A percentile compares a stretch with the other conserved stretches of the same genome.
These are phyloP conservation scores for Cryptotermes secundus DNA, from an alignment of 1,140 invertebrate species.

Conservation along the genomic window DNA sequence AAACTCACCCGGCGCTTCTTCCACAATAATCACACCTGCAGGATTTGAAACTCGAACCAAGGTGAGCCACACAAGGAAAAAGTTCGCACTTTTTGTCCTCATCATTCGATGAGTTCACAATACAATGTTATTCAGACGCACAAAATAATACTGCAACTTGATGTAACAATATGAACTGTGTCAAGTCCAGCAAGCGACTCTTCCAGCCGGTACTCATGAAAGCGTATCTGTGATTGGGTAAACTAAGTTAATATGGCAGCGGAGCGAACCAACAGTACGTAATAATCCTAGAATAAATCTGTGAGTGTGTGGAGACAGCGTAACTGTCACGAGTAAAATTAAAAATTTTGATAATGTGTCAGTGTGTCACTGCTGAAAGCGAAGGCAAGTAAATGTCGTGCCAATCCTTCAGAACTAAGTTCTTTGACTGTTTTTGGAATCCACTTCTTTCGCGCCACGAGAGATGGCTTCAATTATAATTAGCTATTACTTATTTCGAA, in stretches of 20 bases:
- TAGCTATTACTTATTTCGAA: no score
- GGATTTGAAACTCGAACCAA: background rate
- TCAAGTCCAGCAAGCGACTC: background rate
- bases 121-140: background rate
- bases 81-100: background rate
- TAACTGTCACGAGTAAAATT: no score
- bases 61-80: background rate
- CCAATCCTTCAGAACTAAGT: no score
- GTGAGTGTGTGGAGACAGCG: no score
- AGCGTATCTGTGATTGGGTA: constrained; percentile 2
- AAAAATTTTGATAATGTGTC: no score
- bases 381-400: no score
- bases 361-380: no score
- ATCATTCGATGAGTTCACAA: background rate
- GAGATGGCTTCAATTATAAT: no score
- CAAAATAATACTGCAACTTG: background rate
- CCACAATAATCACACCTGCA: background rate
- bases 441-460: no score
- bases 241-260: background rate
- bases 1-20: constrained; percentile 1
- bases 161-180: background rate
- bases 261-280: background rate
- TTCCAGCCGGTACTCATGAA: background rate
- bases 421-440: no score
- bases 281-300: background rate